A percentile compares a stretch with the other conserved stretches of the same genome.
These are phyloP conservation scores for Crypturellus undulatus DNA, from an alignment of 2,113 vertebrate genomes.

Conservation along the genomic window DNA sequence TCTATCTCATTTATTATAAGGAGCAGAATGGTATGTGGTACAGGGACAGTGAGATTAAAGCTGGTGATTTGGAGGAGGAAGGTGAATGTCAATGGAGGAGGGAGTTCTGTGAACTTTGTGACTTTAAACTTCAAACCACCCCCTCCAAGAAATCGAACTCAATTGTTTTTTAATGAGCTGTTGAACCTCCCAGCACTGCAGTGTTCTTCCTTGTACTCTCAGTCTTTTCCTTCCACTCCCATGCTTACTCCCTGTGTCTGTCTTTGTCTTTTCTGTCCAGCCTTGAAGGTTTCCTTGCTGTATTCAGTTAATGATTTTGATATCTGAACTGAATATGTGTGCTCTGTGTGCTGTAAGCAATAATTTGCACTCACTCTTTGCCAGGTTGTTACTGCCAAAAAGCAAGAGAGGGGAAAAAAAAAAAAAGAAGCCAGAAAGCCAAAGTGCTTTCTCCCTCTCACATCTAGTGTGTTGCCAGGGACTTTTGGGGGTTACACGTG, in stretches of 20 bases:
- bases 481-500: slow-evolving; percentile 35
- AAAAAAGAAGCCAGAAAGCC: slow-evolving; percentile 5
- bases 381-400: slow-evolving; percentile 55
- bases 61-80: neutral
- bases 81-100: neutral
- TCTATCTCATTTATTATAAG: neutral
- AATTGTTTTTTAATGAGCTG: slow-evolving; percentile 60
- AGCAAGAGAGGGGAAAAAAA: neutral
- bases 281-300: slow-evolving; percentile 65
- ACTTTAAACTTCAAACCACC: slow-evolving; percentile 34
- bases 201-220: slow-evolving; percentile 65
- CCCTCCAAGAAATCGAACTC: slow-evolving; percentile 18
- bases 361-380: neutral
- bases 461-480: slow-evolving; percentile 63
- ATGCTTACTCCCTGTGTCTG: neutral
- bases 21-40: neutral
- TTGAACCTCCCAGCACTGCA: slow-evolving; percentile 20
- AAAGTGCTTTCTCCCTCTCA: slow-evolving; percentile 13
- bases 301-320: slow-evolving; percentile 35
- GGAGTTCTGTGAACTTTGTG: slow-evolving; percentile 36
- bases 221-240: slow-evolving; percentile 66
- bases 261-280: slow-evolving; percentile 55
- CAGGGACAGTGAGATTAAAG: neutral
- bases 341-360: slow-evolving; percentile 29
- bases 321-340: slow-evolving; percentile 1